Evolutionary conservation across 2,888 invertebrate species (phyloP).

Genomic region (Metellina segmentata): DNA sequence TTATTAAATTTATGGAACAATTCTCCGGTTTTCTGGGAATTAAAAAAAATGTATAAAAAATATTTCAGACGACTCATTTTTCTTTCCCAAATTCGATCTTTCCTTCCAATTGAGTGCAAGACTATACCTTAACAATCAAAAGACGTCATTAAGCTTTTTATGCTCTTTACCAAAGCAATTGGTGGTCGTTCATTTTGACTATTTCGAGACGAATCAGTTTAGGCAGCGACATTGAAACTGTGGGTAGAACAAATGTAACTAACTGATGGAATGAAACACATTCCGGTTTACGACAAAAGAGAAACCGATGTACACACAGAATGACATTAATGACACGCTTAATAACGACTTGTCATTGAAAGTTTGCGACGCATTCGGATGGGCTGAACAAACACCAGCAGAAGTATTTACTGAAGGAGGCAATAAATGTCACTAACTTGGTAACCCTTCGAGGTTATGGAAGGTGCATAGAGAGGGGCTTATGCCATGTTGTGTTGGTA

Average conservation of each 20-base stretch:
- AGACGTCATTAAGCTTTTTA: not conserved
- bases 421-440: not conserved
- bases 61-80: too few species aligned
- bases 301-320: slow-evolving; percentile 1
- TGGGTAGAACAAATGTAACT: not conserved
- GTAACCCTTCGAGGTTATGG: slow-evolving; percentile 6
- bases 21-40: too few species aligned
- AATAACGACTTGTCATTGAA: slow-evolving; percentile 26
- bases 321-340: not conserved
- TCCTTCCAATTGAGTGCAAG: too few species aligned
- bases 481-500: slow-evolving; percentile 19
- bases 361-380: slow-evolving; percentile 12
- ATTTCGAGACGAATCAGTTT: too few species aligned
- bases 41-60: too few species aligned
- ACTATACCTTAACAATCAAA: too few species aligned
- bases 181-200: not conserved
- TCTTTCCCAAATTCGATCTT: too few species aligned
- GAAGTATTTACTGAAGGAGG: slow-evolving; percentile 1
- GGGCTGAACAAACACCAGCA: slow-evolving; percentile 21
- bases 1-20: too few species aligned
- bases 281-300: slow-evolving; percentile 6
- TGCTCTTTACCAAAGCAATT: not conserved
- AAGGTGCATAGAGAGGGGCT: too few species aligned
- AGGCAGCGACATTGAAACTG: not conserved
- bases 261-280: slow-evolving; percentile 23